Percentiles rank a stretch among this genome's conserved stretches.
Conservation (phyloP, 2,113 vertebrate species). For the Centropristis striata region DNA sequence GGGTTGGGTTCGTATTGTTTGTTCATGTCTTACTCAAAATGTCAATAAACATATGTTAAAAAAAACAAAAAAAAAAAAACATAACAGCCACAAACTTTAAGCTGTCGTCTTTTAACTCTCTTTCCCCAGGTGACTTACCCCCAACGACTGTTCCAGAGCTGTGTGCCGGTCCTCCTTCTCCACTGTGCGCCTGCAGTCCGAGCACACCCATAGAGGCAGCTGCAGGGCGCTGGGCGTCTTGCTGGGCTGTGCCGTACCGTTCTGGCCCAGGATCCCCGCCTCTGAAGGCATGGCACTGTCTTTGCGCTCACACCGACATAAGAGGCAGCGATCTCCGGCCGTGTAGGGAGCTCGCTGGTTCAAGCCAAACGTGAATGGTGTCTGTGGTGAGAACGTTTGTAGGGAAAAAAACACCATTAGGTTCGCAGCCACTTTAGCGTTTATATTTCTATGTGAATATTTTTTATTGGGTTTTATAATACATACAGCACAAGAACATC, state of each 20-base stretch:
- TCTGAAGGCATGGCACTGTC: constrained; percentile 88
- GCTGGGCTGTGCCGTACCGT: constrained; percentile 87
- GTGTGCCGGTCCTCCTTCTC: constrained; percentile 93
- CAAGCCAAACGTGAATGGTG: constrained; percentile 97
- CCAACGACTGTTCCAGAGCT: constrained; percentile 89
- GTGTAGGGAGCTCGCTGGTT: constrained; percentile 95
- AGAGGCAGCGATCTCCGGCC: constrained; percentile 93
- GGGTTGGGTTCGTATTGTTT: too few species aligned
- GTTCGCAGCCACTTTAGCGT: not conserved
- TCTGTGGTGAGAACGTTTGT: constrained; percentile 77
- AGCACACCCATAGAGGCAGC: constrained; percentile 96
- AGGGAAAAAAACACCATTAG: not conserved
- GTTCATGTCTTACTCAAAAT: too few species aligned
- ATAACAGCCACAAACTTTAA: not conserved
- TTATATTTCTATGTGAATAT: too few species aligned
- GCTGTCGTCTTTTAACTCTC: not conserved
- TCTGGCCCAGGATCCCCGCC: constrained; percentile 86
- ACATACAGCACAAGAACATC: too few species aligned
- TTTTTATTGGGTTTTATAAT: too few species aligned
- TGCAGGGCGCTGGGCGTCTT: constrained; percentile 91
- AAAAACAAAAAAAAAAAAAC: too few species aligned
- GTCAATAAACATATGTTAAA: too few species aligned
- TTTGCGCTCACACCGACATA: constrained; percentile 95
- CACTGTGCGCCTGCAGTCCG: constrained; percentile 94
- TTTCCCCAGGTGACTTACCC: constrained; percentile 83